Evolutionary conservation across 2,113 vertebrate genomes (phyloP).

Genomic region (Tricholaema leucomelas): DNA sequence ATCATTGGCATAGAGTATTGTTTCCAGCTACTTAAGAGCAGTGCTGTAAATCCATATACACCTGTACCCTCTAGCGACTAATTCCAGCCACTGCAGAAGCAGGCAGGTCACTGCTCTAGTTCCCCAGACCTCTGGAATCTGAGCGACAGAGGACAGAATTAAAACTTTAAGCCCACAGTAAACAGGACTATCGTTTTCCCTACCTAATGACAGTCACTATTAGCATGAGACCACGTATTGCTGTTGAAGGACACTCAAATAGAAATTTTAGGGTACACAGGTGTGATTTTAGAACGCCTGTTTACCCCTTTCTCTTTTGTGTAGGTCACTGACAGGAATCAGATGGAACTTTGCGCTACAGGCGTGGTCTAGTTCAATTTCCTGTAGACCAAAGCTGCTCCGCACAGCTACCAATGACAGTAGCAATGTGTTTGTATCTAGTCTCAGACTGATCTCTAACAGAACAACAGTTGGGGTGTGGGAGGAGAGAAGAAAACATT

Average conservation of each 20-base stretch:
- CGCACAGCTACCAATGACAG: neutral
- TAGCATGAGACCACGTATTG: neutral
- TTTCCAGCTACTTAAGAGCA: neutral
- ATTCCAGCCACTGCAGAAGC: slow-evolving; percentile 16
- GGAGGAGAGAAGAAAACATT: neutral
- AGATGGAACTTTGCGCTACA: neutral
- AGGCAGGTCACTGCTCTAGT: neutral
- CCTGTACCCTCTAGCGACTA: slow-evolving; percentile 45
- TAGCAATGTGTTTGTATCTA: neutral
- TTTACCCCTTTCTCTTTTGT: neutral
- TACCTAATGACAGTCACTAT: neutral
- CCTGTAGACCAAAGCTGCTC: neutral
- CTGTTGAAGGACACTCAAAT: neutral
- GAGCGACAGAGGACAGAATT: neutral
- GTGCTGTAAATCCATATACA: neutral
- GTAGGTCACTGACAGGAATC: neutral
- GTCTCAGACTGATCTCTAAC: neutral
- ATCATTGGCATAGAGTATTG: neutral
- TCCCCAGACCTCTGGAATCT: neutral
- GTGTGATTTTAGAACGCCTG: neutral
- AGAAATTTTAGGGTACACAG: neutral
- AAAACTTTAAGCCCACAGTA: neutral
- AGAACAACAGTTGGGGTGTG: neutral
- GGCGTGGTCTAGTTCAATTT: neutral
- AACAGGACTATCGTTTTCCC: neutral